Conservation (phyloP, 2,888 invertebrate genomes). For the Gymnosoma rotundatum region DNA sequence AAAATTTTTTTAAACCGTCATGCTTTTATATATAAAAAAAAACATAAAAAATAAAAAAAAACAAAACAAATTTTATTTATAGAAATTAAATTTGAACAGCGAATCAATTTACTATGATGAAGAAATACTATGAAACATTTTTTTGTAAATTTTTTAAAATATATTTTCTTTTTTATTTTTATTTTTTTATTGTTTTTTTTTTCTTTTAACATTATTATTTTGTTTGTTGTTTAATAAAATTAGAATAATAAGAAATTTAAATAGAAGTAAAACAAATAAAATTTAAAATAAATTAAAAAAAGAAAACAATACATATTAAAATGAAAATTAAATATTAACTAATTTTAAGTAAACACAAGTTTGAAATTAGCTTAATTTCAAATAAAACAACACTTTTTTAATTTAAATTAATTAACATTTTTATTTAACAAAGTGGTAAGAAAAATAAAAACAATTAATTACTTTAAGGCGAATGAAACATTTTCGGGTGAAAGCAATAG, state of each 20-base stretch:
- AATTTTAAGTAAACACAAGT: slow-evolving; percentile 73
- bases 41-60: slow-evolving; percentile 20
- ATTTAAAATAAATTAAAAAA: slow-evolving; percentile 1
- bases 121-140: slow-evolving; percentile 70
- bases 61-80: slow-evolving; percentile 37
- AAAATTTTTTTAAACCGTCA: slow-evolving; percentile 2
- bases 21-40: slow-evolving; percentile 7
- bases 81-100: slow-evolving; percentile 68
- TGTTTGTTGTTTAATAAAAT: slow-evolving; percentile 50
- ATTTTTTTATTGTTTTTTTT: neutral
- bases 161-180: slow-evolving; percentile 43
- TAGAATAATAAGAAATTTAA: slow-evolving; percentile 49
- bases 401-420: slow-evolving; percentile 32
- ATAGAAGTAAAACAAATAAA: slow-evolving; percentile 45
- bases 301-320: too few species aligned
- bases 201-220: slow-evolving; percentile 36
- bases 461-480: too few species aligned
- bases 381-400: slow-evolving; percentile 64
- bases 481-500: too few species aligned
- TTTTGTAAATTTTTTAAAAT: slow-evolving; percentile 60
- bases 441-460: too few species aligned
- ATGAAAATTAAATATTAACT: slow-evolving; percentile 72
- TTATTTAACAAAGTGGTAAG: slow-evolving; percentile 31
- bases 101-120: slow-evolving; percentile 73
- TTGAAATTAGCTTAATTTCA: slow-evolving; percentile 70